Percentiles rank a stretch among this genome's conserved stretches.
Conservation (phyloP, 1,140 invertebrate species). For the Philopotamus ludificatus region DNA sequence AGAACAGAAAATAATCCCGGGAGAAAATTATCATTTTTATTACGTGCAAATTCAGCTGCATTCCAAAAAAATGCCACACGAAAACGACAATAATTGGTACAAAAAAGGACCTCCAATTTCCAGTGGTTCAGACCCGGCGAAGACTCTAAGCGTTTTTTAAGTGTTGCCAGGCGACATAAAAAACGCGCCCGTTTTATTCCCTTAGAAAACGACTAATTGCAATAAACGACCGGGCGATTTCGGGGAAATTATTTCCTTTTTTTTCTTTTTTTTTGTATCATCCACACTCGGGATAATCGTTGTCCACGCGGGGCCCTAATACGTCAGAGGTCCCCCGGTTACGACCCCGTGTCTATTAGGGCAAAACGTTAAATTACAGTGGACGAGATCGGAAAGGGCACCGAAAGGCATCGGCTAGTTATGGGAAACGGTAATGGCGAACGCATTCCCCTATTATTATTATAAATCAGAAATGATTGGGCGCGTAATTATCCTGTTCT, state of each 20-base stretch:
- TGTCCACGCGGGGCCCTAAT: conserved; percentile 13
- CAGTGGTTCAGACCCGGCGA: not conserved
- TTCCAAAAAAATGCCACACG: too few relatives aligned
- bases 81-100: conserved; percentile 2
- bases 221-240: conserved; percentile 28
- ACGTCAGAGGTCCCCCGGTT: not conserved
- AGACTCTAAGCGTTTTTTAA: conserved; percentile 34
- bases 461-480: conserved; percentile 34
- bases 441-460: conserved; percentile 32
- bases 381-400: conserved; percentile 8
- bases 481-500: conserved; percentile 26
- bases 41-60: too few relatives aligned
- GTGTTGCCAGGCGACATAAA: conserved; percentile 10
- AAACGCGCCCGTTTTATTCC: not conserved
- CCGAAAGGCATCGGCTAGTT: conserved; percentile 21
- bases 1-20: too few relatives aligned
- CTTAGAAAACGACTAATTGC: conserved; percentile 34
- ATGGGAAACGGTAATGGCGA: conserved; percentile 17
- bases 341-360: conserved; percentile 20
- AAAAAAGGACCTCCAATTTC: conserved; percentile 1
- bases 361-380: conserved; percentile 27
- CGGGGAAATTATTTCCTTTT: conserved; percentile 18
- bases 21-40: too few relatives aligned
- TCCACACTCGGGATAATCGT: conserved; percentile 32
- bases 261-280: too few relatives aligned